Evolutionary conservation across 2,113 vertebrate genomes (phyloP).

Genomic region (Lates calcarifer): DNA sequence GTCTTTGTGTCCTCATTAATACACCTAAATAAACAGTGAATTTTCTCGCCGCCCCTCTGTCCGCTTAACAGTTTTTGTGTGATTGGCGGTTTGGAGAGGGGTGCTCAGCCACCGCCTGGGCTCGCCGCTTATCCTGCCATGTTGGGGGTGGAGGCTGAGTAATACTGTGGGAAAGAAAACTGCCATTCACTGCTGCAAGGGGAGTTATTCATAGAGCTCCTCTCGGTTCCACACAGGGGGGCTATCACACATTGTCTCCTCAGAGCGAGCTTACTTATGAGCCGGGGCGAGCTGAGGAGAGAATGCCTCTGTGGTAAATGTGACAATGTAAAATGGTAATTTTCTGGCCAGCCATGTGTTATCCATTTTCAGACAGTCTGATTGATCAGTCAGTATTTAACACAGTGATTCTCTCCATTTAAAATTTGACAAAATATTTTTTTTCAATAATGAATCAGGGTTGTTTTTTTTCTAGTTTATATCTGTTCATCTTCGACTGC

Average conservation of each 20-base stretch:
- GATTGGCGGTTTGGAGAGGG: constrained; percentile 54
- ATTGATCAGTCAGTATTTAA: neutral
- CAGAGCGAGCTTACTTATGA: constrained; percentile 55
- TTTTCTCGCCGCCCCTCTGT: neutral
- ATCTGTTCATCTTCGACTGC: neutral
- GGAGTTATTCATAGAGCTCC: constrained; percentile 77
- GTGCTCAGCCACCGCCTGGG: constrained; percentile 48
- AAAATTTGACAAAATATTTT: neutral
- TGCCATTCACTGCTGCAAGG: constrained; percentile 76
- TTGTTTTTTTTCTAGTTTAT: neutral
- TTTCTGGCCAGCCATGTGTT: constrained; percentile 1
- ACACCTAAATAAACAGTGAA: neutral
- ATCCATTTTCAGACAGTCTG: neutral
- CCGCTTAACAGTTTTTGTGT: constrained; percentile 43
- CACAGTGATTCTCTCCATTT: neutral
- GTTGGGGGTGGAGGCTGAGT: constrained; percentile 77
- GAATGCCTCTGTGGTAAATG: neutral
- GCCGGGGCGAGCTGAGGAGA: constrained; percentile 10
- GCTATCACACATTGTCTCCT: constrained; percentile 67
- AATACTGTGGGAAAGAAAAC: constrained; percentile 75
- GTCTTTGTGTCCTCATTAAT: constrained; percentile 7
- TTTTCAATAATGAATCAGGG: neutral
- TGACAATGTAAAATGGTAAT: constrained; percentile 21
- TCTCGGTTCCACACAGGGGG: constrained; percentile 64
- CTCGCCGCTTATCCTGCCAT: constrained; percentile 67